A percentile compares a stretch with the other conserved stretches of the same genome.
Conservation (phyloP, 1,140 invertebrate species). For the Ylistrum balloti region DNA sequence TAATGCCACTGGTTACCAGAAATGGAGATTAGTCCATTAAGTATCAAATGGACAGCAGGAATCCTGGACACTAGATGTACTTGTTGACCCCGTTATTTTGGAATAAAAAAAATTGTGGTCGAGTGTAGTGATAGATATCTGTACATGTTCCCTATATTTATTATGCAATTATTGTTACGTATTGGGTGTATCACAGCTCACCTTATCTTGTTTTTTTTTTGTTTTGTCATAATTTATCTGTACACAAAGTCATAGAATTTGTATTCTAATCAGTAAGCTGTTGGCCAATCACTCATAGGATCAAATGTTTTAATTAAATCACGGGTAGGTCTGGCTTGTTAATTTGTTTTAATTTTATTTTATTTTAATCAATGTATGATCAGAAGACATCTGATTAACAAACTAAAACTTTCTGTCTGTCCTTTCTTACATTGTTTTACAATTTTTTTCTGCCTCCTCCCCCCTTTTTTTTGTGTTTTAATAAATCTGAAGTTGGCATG, state of each 20-base stretch:
- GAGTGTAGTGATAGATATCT: not conserved
- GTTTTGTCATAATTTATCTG: not conserved
- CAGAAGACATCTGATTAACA: no score
- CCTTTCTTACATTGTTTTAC: no score
- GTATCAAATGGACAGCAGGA: not conserved
- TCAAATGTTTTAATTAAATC: no score
- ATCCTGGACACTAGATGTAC: not conserved
- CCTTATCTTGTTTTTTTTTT: not conserved
- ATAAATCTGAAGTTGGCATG: no score
- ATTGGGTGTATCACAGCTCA: not conserved
- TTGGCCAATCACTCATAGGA: not conserved
- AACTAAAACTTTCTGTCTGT: no score
- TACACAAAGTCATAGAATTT: not conserved
- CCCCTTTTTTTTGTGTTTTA: no score
- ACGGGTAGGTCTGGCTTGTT: not conserved
- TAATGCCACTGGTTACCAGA: not conserved
- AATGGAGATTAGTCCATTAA: not conserved
- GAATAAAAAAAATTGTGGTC: not conserved
- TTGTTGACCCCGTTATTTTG: not conserved
- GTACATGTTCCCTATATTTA: not conserved
- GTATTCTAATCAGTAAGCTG: not conserved
- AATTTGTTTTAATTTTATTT: not conserved
- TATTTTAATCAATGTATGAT: not conserved
- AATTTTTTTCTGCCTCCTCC: no score
- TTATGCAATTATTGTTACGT: constrained; percentile 5